Evolutionary conservation across 2,888 invertebrate genomes (phyloP), one percentile per base, ranked within the genome.

Genomic region (Laspeyria flexula): DNA sequence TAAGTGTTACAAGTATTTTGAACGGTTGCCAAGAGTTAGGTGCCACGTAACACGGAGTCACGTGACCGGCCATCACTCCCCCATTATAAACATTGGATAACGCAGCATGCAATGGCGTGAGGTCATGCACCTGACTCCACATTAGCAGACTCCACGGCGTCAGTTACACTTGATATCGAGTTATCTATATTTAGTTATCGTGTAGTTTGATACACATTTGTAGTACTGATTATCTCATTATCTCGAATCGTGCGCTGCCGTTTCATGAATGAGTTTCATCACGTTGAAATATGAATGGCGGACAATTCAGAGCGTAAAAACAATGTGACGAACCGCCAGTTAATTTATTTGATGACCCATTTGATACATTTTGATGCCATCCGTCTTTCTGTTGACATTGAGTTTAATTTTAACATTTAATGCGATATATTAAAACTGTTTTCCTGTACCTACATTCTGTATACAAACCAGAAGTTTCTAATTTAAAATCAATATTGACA

Each of bases 231-330:
- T 78, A 82, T 78, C 33, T 41, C 31, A 33, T 29, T 40, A 27
- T 29, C 75, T 71, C 65, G 56, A 55, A 60, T 64, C 59, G 59
- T 52, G 46, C 56, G 55, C 59, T 65, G 65, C 65, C 55, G 60
- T 59, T 71, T 71, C 67, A 74, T 81, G 81, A 86, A 85, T 84
- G 85, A 80, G 73, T 75, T 77, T 77, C 75, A 78, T 75, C 73
- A 60, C 55, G 56, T 60, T 71, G 65, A 69, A 71, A 73, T 71
- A 71, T 81, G 78, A 82, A 81, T 79, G 77, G 60, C 44, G 65
- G 65, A 73, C 74, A 86, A 88, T 86, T 85, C 75, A 83, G 88
- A 90, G 86, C 88, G 87, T 85, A 85, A 87, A 78, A 77, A 83
- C 84, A 88, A 84, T 83, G 62, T 77, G 75, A 75, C 79, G 74